Evolutionary conservation across 2,113 vertebrate species (phyloP), one percentile per base, ranked within the genome.

Genomic region (Tychaedon coryphoeus): DNA sequence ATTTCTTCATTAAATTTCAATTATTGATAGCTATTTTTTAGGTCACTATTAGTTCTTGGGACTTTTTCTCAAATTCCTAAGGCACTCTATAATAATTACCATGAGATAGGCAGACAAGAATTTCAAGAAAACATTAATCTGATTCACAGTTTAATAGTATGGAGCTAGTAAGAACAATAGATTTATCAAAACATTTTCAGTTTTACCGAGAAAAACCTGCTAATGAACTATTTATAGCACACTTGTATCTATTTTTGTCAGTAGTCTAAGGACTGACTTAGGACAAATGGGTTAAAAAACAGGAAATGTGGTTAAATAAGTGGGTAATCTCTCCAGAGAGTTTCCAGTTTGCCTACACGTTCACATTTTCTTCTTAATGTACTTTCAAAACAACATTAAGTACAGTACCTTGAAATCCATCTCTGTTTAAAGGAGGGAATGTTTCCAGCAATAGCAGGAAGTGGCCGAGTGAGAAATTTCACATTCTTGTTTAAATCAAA

Each of bases 251-350:
- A 98, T 98, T 98, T 98, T 98, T 98, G 93, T 97, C 96, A 90
- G 85, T 93, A 96, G 96, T 95, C 93, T 94, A 95, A 97, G 95
- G 96, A 97, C 96, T 95, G 96, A 97, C 97, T 97, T 97, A 97
- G 97, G 97, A 98, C 96, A 97, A 77, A 96, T 2, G 97, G 96
- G 97, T 98, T 98, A 96, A 98, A 97, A 98, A 98, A 98, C 98
- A 98, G 98, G 98, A 98, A 98, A 93, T 98, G 97, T 98, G 98
- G 98, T 98, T 97, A 98, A 96, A 97, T 93, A 97, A 95, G 97
- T 97, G 96, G 98, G 97, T 95, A 96, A 91, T 96, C 72, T 97
- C 97, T 98, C 98, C 98, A 97, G 91, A 96, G 96, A 98, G 97
- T 98, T 98, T 98, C 98, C 98, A 98, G 95, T 95, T 96, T 97